Evolutionary conservation across 2,113 vertebrate species (phyloP).

Genomic region (Colaptes auratus): DNA sequence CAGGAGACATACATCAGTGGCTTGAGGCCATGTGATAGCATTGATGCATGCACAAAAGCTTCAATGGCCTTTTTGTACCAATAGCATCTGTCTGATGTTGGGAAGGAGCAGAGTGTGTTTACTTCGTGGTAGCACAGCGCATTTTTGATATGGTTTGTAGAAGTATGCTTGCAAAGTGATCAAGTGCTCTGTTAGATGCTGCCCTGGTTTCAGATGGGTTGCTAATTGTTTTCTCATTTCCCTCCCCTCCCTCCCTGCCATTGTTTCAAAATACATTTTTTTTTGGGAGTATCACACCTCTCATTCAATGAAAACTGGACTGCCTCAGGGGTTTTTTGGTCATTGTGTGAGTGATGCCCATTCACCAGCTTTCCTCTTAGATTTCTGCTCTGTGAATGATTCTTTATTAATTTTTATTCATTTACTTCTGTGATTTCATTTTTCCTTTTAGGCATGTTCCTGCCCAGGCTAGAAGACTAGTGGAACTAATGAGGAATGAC

Average conservation of each 20-base stretch:
- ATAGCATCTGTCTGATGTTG: not conserved
- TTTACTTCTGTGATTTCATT: too few species aligned
- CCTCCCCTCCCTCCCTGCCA: not conserved
- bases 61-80: not conserved
- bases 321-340: too few species aligned
- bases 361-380: too few species aligned
- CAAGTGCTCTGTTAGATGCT: not conserved
- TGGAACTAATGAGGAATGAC: constrained; percentile 70
- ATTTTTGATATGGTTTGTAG: not conserved
- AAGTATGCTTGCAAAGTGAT: not conserved
- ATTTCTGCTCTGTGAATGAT: too few species aligned
- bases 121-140: not conserved
- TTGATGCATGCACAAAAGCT: not conserved
- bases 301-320: not conserved
- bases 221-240: not conserved
- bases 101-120: not conserved
- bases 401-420: too few species aligned
- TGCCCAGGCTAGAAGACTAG: constrained; percentile 61
- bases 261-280: not conserved
- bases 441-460: constrained; percentile 56
- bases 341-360: too few species aligned
- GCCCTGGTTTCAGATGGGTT: not conserved
- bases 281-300: not conserved
- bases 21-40: not conserved
- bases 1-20: not conserved